Evolutionary conservation across 2,797 vertebrate species (phyloP), one percentile per base, ranked within the genome.

Genomic region (Oceanodroma leucorhoa): DNA sequence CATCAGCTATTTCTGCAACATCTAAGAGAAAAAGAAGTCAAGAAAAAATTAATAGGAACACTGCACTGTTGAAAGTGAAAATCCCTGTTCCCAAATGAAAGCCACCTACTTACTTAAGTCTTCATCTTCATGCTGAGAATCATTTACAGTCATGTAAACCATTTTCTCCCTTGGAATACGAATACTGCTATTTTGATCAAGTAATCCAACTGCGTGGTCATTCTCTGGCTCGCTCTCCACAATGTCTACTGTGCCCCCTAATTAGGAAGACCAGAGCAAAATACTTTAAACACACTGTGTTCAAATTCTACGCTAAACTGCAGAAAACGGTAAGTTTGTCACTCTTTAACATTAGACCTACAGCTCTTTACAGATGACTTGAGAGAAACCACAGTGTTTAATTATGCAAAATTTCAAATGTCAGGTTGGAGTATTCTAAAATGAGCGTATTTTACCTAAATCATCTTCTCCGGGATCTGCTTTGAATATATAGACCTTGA

Each of bases 401-500:
- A 27, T 57, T 38, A 92, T 36, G 89, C 62, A 81, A 91, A 66
- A 89, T 84, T 90, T 80, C 91, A 95, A 54, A 77, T 70, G 54
- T 77, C 88, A 71, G 38, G 88, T 93, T 95, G 75, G 50, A 90
- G 72, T 87, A 83, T 76, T 95, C 79, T 83, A 81, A 92, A 96
- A 95, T 51, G 64, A 91, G 82, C 3, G 0, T 60, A 86, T 81
- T 98, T 98, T 97, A 99, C 99, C 99, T 97, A 99, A 98, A 96
- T 99, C 99, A 91, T 99, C 99, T 94, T 99, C 99, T 86, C 99
- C 99, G 41, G 99, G 99, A 95, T 99, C 99, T 55, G 99, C 99
- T 98, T 99, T 99, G 98, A 99, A 99, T 98, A 99, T 99, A 98
- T 99, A 99, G 94, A 99, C 99, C 96, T 99, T 99, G 96, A 99